phyloP scores from a whole-genome alignment of 1,140 invertebrate species.

The Rhopalosiphum maidis region DNA sequence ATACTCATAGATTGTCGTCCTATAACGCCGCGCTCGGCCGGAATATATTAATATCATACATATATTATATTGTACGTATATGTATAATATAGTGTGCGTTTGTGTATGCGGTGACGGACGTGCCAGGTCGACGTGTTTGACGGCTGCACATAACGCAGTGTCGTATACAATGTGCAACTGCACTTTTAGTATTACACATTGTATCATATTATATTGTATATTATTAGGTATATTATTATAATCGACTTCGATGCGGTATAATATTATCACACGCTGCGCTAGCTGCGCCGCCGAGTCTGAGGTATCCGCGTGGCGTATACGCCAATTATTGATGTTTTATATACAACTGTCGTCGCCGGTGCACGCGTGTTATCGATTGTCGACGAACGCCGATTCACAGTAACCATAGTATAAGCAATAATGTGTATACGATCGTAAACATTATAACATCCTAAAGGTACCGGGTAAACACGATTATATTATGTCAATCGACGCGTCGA shows the following conservation, averaged over 20 bases:
- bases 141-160: neutral
- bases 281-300: neutral
- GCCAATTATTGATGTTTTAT: neutral
- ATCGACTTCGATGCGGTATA: neutral
- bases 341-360: neutral
- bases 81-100: too few relatives aligned
- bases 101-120: neutral
- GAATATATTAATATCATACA: neutral
- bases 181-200: neutral
- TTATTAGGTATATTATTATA: neutral
- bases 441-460: too few relatives aligned
- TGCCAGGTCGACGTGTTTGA: neutral
- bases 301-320: neutral
- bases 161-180: neutral
- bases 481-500: neutral
- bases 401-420: neutral
- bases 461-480: neutral
- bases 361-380: neutral
- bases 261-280: neutral
- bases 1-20: neutral
- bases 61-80: neutral
- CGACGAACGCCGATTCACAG: neutral
- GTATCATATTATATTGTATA: neutral
- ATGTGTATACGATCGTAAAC: neutral
- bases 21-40: neutral